Percentiles rank a stretch among this genome's conserved stretches.
phyloP scores from a whole-genome alignment of 2,888 invertebrate genomes.

The Agrotis puta region DNA sequence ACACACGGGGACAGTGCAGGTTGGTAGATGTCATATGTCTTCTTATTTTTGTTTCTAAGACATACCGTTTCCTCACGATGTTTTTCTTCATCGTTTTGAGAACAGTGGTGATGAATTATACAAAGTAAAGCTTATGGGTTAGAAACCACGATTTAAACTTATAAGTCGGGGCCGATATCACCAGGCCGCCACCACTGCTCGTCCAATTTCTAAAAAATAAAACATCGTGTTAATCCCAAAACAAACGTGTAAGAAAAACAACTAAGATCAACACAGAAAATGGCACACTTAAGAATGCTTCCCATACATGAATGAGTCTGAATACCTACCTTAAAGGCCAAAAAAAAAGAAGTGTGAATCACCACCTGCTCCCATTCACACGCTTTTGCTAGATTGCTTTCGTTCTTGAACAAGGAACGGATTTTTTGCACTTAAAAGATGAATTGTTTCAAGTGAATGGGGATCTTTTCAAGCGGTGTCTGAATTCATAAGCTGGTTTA shows the following conservation, averaged over 20 bases:
- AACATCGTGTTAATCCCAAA: background rate
- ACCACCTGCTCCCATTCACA: conserved; percentile 82
- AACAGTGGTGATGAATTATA: too few species aligned
- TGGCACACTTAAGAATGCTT: conserved; percentile 38
- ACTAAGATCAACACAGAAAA: conserved; percentile 12
- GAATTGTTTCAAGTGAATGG: conserved; percentile 72
- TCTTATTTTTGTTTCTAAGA: too few species aligned
- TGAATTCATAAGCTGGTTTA: conserved; percentile 38
- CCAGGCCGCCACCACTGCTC: too few species aligned
- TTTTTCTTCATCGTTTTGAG: too few species aligned
- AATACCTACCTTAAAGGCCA: conserved; percentile 52
- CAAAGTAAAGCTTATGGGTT: too few species aligned
- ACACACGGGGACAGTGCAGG: too few species aligned
- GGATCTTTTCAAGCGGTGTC: conserved; percentile 57
- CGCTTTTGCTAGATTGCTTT: conserved; percentile 81
- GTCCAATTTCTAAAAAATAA: background rate
- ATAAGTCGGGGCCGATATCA: too few species aligned
- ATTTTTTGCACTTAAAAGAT: conserved; percentile 77
- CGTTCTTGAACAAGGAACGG: conserved; percentile 74
- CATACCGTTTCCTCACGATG: too few species aligned
- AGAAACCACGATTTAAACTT: too few species aligned
- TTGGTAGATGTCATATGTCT: too few species aligned
- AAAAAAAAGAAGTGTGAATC: conserved; percentile 68
- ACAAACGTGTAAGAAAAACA: conserved; percentile 1
- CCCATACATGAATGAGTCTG: conserved; percentile 44